Base-by-base conservation (phyloP, 2,888 invertebrate species). In the Euplexia lucipara region DNA sequence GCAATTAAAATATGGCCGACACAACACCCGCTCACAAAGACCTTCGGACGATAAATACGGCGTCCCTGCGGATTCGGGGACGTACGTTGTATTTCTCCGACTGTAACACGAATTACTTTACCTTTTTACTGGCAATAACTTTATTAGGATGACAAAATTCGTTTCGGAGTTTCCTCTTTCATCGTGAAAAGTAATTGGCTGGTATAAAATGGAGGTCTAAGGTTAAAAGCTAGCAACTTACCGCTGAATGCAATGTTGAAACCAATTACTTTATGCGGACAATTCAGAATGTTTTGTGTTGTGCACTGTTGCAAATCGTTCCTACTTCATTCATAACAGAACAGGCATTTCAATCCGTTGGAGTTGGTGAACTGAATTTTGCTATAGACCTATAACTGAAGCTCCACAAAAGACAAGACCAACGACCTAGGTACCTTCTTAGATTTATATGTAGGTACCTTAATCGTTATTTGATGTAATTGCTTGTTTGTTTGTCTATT, bases 1-100 rank as follows among this genome's bases (percentile, higher is more conserved):
- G 70, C 74, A 72, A 83, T 83, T 81, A 81, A 81, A 83, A 83
- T 82, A 81, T 70, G 64, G 69, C 68, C 63, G 71, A 34, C 73
- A 54, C 60, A 65, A 63, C 69, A 49, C 57, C 47, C 69, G 56
- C 75, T 53, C 53, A 74, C 65, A 66, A 66, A 76, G 66, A 58
- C 59, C 54, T 75, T 45, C 47, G 26, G 48, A 35, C 56, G 66
- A 70, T 81, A 81, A 79, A 81, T 79, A 67, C 39, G 20, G 42
- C 20, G 59, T 57, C 60, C 42, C 62, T 58, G 52, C 42, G 63
- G 75, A 54, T 72, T 59, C 30, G 41, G 41, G 47, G 60, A 49
- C 57, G 41, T 62, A 67, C 48, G 58, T 52, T 56, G 56, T 78
- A 63, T 78, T 68, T 78, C 65, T 54, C 42, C 60, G 51, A 56